A percentile compares a stretch with the other conserved stretches of the same genome.
Evolutionary conservation across 2,888 invertebrate species (phyloP).

Genomic region (Scaptomyza reducta): DNA sequence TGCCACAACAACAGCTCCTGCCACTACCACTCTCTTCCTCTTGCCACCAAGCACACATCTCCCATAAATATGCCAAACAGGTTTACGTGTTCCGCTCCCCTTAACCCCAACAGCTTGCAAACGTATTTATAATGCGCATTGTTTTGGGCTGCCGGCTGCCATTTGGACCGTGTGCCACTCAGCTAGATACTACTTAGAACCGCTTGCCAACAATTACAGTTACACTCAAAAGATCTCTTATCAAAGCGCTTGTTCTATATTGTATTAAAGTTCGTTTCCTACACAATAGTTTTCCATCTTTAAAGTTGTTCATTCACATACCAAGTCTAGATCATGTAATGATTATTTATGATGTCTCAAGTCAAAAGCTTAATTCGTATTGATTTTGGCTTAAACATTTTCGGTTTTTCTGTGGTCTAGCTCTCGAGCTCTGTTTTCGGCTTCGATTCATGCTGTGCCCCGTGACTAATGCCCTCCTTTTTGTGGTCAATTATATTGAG

Average conservation of each 20-base stretch:
- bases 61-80: constrained; percentile 52
- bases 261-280: not conserved
- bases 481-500: constrained; percentile 34
- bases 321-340: not conserved
- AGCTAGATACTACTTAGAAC: constrained; percentile 33
- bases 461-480: constrained; percentile 15
- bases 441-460: constrained; percentile 19
- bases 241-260: not conserved
- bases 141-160: constrained; percentile 42
- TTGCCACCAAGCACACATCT: not conserved
- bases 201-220: constrained; percentile 50
- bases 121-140: constrained; percentile 30
- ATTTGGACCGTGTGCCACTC: constrained; percentile 51
- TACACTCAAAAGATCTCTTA: constrained; percentile 44
- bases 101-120: not conserved
- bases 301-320: not conserved
- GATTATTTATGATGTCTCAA: constrained; percentile 23
- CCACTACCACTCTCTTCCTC: no score
- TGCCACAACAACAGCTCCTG: constrained; percentile 20
- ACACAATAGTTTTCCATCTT: not conserved
- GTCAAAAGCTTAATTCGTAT: constrained; percentile 2
- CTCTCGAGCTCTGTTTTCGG: not conserved
- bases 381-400: constrained; percentile 3
- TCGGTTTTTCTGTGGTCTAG: not conserved
- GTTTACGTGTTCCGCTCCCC: constrained; percentile 31